phyloP scores from a whole-genome alignment of 2,888 invertebrate genomes.

The Ophonus ardosiacus region DNA sequence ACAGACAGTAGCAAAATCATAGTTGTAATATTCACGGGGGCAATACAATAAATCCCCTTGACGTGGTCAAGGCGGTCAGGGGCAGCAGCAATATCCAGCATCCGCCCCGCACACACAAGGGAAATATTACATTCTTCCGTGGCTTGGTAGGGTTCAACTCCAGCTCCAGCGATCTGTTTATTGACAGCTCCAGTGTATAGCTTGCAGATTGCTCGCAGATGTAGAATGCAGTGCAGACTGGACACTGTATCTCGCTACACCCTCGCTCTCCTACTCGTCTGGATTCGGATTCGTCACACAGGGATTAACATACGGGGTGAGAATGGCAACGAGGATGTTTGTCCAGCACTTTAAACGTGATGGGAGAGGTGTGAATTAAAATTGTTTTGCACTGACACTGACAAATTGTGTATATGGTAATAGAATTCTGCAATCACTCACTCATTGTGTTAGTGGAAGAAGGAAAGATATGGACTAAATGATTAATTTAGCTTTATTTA shows the following conservation, averaged over 20 bases:
- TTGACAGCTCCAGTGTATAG: conserved; percentile 72
- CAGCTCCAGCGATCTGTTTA: conserved; percentile 70
- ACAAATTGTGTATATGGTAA: not conserved
- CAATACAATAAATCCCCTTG: conserved; percentile 34
- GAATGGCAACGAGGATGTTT: conserved; percentile 16
- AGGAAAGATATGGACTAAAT: too few species aligned
- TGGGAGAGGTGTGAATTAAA: conserved; percentile 17
- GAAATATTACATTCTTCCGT: conserved; percentile 74
- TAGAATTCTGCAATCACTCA: not conserved
- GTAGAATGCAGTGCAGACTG: conserved; percentile 66
- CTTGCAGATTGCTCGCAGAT: conserved; percentile 73
- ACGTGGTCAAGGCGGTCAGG: conserved; percentile 38
- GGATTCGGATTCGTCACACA: conserved; percentile 2
- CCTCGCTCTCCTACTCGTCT: not conserved
- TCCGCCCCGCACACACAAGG: conserved; percentile 71
- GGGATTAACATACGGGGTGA: conserved; percentile 28
- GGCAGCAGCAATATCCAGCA: conserved; percentile 71
- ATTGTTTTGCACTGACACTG: not conserved
- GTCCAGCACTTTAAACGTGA: conserved; percentile 24
- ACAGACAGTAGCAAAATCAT: conserved; percentile 5
- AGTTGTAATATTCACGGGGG: conserved; percentile 29
- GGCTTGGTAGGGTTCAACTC: conserved; percentile 68
- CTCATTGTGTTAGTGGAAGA: not conserved
- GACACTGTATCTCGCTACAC: not conserved
- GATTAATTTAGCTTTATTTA: too few species aligned